Evolutionary conservation across 2,888 invertebrate genomes (phyloP).

Genomic region (Lasius platythorax): DNA sequence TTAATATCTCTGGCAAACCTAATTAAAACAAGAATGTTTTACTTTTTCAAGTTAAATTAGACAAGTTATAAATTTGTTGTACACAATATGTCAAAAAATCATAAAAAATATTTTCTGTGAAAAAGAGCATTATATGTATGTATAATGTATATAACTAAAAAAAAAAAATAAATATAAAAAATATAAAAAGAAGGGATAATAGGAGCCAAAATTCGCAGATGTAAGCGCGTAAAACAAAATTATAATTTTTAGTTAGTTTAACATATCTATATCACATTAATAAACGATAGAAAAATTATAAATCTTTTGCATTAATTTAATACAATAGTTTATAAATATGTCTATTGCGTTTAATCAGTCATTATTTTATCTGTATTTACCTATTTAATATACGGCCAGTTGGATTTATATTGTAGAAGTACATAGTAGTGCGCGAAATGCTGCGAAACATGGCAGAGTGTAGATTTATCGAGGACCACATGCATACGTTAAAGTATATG

Average conservation of each 20-base stretch:
- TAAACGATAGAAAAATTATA: neutral
- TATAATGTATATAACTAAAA: neutral
- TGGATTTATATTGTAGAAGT: constrained; percentile 96
- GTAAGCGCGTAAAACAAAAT: too few species aligned
- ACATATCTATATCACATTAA: too few species aligned
- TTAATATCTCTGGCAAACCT: constrained; percentile 96
- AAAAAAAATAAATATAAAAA: neutral
- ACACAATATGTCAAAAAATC: neutral
- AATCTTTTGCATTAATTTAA: neutral
- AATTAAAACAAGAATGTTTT: neutral
- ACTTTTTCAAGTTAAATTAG: neutral
- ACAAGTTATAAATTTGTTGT: neutral
- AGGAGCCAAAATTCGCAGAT: too few species aligned
- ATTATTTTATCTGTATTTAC: constrained; percentile 55
- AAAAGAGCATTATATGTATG: neutral
- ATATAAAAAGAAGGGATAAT: too few species aligned
- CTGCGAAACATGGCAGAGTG: constrained; percentile 94
- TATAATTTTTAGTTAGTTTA: too few species aligned
- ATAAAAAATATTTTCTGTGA: neutral
- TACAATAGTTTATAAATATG: neutral
- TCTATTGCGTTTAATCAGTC: neutral
- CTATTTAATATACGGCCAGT: constrained; percentile 93
- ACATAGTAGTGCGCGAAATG: constrained; percentile 93
- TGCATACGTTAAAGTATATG: constrained; percentile 89
- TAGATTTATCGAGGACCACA: constrained; percentile 92